A percentile compares a stretch with the other conserved stretches of the same genome.
phyloP scores from a whole-genome alignment of 2,113 vertebrate species.

The Ellobius talpinus region DNA sequence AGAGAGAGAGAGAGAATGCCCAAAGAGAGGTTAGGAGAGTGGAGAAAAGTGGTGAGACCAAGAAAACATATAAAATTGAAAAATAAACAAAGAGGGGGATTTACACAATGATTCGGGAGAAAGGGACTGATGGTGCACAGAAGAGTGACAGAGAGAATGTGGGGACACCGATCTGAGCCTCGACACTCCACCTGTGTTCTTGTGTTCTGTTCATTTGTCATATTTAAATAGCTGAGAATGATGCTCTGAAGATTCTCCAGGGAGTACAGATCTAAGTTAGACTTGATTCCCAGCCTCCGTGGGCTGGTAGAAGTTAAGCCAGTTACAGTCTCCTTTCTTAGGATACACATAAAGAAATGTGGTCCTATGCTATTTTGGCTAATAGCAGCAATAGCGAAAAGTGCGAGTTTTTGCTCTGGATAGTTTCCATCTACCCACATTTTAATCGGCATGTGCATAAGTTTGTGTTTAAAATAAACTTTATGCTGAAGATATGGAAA shows the following conservation, averaged over 20 bases:
- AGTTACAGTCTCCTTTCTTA: slow-evolving; percentile 26
- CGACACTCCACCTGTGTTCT: slow-evolving; percentile 9
- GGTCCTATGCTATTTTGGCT: not conserved
- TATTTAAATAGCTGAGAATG: slow-evolving; percentile 17
- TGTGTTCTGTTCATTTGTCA: slow-evolving; percentile 36
- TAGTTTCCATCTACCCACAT: not conserved
- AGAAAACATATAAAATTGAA: not conserved
- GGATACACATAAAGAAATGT: slow-evolving; percentile 26
- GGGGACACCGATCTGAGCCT: not conserved
- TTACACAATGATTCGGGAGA: not conserved
- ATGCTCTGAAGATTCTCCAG: not conserved
- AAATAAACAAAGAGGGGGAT: not conserved
- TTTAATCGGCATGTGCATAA: not conserved
- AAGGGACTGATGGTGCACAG: not conserved
- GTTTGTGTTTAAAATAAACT: not conserved
- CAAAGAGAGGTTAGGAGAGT: no score
- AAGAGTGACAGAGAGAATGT: not conserved
- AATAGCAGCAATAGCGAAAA: not conserved
- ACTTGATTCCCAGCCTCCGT: slow-evolving; percentile 50
- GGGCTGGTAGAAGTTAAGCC: slow-evolving; percentile 16
- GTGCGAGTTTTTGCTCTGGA: slow-evolving; percentile 7
- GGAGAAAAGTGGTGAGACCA: not conserved
- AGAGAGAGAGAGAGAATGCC: not conserved
- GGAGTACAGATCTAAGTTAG: slow-evolving; percentile 5
- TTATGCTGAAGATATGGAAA: slow-evolving; percentile 7